phyloP scores from a whole-genome alignment of 2,888 invertebrate genomes.

The Spilosoma lubricipeda region DNA sequence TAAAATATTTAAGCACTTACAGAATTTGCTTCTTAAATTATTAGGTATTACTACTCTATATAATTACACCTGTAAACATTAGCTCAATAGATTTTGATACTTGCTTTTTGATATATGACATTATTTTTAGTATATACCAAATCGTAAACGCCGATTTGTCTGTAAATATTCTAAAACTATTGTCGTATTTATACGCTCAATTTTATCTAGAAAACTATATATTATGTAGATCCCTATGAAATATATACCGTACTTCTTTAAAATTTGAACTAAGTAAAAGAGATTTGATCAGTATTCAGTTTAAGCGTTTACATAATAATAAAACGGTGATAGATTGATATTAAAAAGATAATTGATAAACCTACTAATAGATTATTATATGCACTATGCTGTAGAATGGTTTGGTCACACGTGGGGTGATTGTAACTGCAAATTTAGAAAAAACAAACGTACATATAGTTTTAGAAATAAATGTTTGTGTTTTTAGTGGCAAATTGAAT shows the following conservation, averaged over 20 bases:
- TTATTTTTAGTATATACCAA: not conserved
- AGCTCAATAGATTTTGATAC: slow-evolving; percentile 11
- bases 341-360: too few species aligned
- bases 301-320: not conserved
- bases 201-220: slow-evolving; percentile 18
- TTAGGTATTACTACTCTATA: slow-evolving; percentile 2
- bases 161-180: not conserved
- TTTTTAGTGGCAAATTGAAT: too few species aligned
- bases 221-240: not conserved
- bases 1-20: not conserved
- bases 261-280: not conserved
- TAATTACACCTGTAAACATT: not conserved
- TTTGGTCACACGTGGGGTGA: not conserved
- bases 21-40: not conserved
- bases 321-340: too few species aligned
- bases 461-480: too few species aligned
- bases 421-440: too few species aligned
- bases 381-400: not conserved
- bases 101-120: slow-evolving; percentile 11
- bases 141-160: not conserved
- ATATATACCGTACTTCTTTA: slow-evolving; percentile 1
- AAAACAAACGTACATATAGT: too few species aligned
- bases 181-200: slow-evolving; percentile 11
- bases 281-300: not conserved
- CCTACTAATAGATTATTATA: too few species aligned